These are phyloP conservation scores for Caenorhabditis doughertyi DNA, from an alignment of 2,888 invertebrate genomes.

Conservation along the genomic window DNA sequence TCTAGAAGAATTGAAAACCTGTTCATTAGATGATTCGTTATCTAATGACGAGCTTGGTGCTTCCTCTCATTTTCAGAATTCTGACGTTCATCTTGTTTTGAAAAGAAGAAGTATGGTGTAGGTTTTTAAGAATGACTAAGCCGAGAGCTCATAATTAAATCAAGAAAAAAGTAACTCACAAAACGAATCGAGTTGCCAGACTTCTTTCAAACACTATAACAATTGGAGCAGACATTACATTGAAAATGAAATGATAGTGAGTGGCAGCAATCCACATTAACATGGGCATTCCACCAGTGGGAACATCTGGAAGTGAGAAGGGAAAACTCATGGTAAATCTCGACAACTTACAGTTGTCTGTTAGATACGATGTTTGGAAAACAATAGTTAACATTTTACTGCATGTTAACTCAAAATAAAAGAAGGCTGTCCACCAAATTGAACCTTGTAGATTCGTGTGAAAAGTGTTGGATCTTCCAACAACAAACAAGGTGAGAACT, in stretches of 20 bases:
- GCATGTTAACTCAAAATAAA: constrained; percentile 42
- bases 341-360: constrained; percentile 16
- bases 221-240: constrained; percentile 43
- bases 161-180: constrained; percentile 48
- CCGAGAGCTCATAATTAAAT: background rate
- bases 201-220: constrained; percentile 39
- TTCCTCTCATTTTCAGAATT: background rate
- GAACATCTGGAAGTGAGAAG: constrained; percentile 9
- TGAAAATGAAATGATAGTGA: constrained; percentile 53
- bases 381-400: constrained; percentile 42
- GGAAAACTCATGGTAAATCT: background rate
- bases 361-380: constrained; percentile 33
- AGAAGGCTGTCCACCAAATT: constrained; percentile 40
- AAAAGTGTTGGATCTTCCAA: constrained; percentile 34
- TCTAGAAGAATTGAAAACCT: no score
- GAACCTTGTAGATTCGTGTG: constrained; percentile 39
- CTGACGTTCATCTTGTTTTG: constrained; percentile 1
- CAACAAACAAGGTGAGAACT: constrained; percentile 22
- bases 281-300: constrained; percentile 1
- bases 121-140: constrained; percentile 7
- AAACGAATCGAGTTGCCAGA: constrained; percentile 42
- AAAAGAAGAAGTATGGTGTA: constrained; percentile 8
- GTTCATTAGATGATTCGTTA: no score
- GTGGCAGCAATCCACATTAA: constrained; percentile 34
- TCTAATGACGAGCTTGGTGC: background rate